Evolutionary conservation across 2,113 vertebrate species (phyloP), one percentile per base, ranked within the genome.

Genomic region (Rattus rattus): DNA sequence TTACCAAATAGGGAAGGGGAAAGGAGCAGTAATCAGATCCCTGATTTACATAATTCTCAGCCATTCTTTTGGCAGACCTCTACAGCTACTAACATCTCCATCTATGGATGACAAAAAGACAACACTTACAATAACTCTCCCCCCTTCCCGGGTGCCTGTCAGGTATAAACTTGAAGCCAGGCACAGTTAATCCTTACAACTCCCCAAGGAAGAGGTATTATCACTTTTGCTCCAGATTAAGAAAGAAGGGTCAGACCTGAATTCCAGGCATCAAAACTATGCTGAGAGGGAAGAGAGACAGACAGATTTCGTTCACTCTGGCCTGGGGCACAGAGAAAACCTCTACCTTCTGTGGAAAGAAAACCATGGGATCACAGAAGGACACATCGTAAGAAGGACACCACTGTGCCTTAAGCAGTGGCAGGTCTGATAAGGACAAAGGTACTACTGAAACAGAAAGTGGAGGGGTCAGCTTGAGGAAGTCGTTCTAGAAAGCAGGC

Each of bases 101-200:
- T 59, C 69, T 69, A 75, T 0, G 59, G 83, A 79, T 85, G 63
- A 79, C 47, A 52, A n/a, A 72, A 70, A 72, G 39, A 80, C 49
- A 69, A 59, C 3, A 4, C 80, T 86, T 47, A 86, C 24, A 30
- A 10, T 9, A 90, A 84, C 28, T 80, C 87, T 76, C 28, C 43
- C 30, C 84, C 63, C 47, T 93, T 54, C 13, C 92, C 16, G 16
- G 73, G 54, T 19, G 67, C 54, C 81, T 73, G 54, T 28, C 26
- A 86, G 30, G 54, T 49, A 5, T 36, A 49, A 61, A 52, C 36
- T 49, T 26, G 4, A 49, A 30, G 86, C 87, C 93, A 91, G 63
- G 92, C 77, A 96, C 77, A 95, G 93, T 94, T 97, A 96, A 96
- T 96, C 95, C 91, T 91, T 88, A 77, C 10, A n/a, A 65, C 80